Conservation (phyloP, 2,888 invertebrate genomes). For the Exocentrus adspersus region DNA sequence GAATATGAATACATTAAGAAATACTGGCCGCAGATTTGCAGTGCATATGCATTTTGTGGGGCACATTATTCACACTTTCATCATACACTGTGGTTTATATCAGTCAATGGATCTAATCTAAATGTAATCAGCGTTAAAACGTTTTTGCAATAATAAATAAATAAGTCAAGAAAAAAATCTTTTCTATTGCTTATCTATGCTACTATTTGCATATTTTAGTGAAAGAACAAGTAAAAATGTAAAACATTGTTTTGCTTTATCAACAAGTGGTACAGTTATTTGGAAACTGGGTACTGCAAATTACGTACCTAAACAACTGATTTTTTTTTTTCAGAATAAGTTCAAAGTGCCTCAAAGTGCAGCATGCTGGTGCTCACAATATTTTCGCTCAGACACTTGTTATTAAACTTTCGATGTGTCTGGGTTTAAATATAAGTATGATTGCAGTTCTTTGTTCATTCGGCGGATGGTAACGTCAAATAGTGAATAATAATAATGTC, state of each 20-base stretch:
- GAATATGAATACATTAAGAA: conserved; percentile 17
- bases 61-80: conserved; percentile 23
- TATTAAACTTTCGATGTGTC: too few species aligned
- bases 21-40: conserved; percentile 9
- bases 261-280: too few species aligned
- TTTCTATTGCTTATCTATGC: too few species aligned
- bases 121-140: not conserved
- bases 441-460: not conserved
- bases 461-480: conserved; percentile 20
- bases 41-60: conserved; percentile 12
- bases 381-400: too few species aligned
- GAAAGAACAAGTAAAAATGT: too few species aligned
- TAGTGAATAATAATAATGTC: conserved; percentile 28
- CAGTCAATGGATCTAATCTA: not conserved
- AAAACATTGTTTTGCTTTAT: too few species aligned
- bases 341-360: too few species aligned
- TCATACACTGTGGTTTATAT: conserved; percentile 16
- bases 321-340: too few species aligned
- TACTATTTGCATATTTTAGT: not conserved
- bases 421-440: not conserved
- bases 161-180: not conserved
- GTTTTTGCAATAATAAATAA: not conserved
- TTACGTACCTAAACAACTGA: too few species aligned
- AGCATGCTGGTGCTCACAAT: too few species aligned
- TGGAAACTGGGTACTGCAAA: too few species aligned